Evolutionary conservation across 2,797 vertebrate genomes (phyloP).

Genomic region (Thamnophis elegans): DNA sequence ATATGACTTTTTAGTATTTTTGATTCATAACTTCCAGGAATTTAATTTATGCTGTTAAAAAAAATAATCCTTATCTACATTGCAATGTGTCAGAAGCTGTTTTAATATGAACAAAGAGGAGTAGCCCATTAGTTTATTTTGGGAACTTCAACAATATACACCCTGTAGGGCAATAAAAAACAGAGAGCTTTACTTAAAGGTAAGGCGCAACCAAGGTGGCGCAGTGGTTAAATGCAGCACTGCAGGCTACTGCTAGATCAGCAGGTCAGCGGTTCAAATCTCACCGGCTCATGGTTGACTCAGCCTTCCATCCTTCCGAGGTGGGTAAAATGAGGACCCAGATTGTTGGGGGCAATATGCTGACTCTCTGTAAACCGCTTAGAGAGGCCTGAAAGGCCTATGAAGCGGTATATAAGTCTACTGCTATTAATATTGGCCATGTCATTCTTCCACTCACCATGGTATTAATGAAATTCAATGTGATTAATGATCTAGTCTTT

Average conservation of each 20-base stretch:
- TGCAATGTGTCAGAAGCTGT: conserved; percentile 21
- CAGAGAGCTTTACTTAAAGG: conserved; percentile 14
- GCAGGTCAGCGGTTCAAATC: too few species aligned
- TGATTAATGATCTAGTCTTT: conserved; percentile 27
- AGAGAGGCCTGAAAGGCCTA: too few species aligned
- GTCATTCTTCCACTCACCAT: conserved; percentile 18
- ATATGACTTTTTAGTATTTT: not conserved
- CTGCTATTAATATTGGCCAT: not conserved
- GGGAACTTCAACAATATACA: conserved; percentile 8
- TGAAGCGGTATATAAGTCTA: too few species aligned
- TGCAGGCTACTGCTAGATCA: too few species aligned
- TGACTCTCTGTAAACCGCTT: too few species aligned
- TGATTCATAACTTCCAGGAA: not conserved
- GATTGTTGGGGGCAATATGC: too few species aligned
- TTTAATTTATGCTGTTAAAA: not conserved
- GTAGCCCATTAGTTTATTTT: conserved; percentile 15
- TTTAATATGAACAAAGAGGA: conserved; percentile 38
- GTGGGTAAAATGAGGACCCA: too few species aligned
- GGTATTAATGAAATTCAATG: conserved; percentile 41
- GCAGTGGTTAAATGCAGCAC: too few species aligned
- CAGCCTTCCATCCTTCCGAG: too few species aligned
- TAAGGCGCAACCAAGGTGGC: too few species aligned
- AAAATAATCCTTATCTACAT: not conserved
- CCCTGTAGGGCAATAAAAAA: conserved; percentile 24
- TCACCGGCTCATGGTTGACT: too few species aligned